A percentile compares a stretch with the other conserved stretches of the same genome.
Conservation (phyloP, 2,888 invertebrate species). For the Acronicta psi region DNA sequence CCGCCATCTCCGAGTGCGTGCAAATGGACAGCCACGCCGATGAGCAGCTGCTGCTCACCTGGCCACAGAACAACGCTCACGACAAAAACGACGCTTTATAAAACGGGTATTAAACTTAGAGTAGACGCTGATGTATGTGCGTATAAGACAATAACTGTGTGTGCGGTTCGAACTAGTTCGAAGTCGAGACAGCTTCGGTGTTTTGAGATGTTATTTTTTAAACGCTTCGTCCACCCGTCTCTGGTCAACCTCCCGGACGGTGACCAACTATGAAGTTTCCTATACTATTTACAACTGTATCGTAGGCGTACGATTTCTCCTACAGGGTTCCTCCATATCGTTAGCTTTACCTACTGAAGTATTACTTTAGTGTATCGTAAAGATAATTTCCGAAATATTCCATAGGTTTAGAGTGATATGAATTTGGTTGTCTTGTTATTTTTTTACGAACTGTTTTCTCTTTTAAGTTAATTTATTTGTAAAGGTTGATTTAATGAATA, state of each 20-base stretch:
- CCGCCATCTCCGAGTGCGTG: constrained; percentile 75
- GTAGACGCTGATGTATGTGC: constrained; percentile 69
- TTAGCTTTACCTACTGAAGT: constrained; percentile 87
- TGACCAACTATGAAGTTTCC: constrained; percentile 82
- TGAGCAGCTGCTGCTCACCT: constrained; percentile 88
- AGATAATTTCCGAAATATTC: constrained; percentile 81
- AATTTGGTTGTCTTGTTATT: constrained; percentile 64
- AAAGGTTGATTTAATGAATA: constrained; percentile 16
- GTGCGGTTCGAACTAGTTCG: constrained; percentile 76
- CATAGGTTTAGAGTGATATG: constrained; percentile 78
- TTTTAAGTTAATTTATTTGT: constrained; percentile 37
- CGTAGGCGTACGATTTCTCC: constrained; percentile 82
- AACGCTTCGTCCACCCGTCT: constrained; percentile 76
- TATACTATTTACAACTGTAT: constrained; percentile 79
- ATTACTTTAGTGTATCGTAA: constrained; percentile 83
- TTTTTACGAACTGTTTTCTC: constrained; percentile 54
- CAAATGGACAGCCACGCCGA: constrained; percentile 75
- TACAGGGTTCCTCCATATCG: constrained; percentile 89
- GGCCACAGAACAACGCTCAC: constrained; percentile 81
- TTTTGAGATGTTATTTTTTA: constrained; percentile 76
- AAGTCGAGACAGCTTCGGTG: constrained; percentile 76
- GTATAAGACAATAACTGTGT: constrained; percentile 79
- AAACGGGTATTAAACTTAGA: constrained; percentile 74
- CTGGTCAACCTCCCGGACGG: constrained; percentile 77
- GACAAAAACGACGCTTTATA: constrained; percentile 80